phyloP scores from a whole-genome alignment of 2,797 vertebrate genomes.

The Sternarchorhynchus goeldii region DNA sequence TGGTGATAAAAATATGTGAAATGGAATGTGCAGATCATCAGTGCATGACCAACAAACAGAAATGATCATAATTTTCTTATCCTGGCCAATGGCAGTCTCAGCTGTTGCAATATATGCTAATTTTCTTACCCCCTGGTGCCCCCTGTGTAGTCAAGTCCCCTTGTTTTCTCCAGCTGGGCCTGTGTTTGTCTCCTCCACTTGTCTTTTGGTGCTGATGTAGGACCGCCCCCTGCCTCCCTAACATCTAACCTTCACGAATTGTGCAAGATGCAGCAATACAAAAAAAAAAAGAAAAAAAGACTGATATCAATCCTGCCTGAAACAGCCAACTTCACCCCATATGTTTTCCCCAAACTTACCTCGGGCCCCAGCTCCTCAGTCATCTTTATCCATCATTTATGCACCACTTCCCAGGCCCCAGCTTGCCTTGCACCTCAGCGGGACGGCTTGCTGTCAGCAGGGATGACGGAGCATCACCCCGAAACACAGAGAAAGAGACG shows the following conservation, averaged over 20 bases:
- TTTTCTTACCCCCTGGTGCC: slow-evolving; percentile 54
- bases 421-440: slow-evolving; percentile 35
- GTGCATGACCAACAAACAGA: slow-evolving; percentile 35
- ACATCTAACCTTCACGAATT: slow-evolving; percentile 28
- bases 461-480: slow-evolving; percentile 49
- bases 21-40: neutral
- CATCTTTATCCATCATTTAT: slow-evolving; percentile 60
- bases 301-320: slow-evolving; percentile 22
- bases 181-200: slow-evolving; percentile 16
- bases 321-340: slow-evolving; percentile 38
- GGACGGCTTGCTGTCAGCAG: slow-evolving; percentile 48
- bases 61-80: slow-evolving; percentile 55
- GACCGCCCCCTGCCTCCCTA: slow-evolving; percentile 14
- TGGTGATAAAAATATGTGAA: neutral
- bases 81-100: slow-evolving; percentile 46
- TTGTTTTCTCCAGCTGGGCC: slow-evolving; percentile 21
- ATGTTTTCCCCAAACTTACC: slow-evolving; percentile 41
- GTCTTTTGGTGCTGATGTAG: slow-evolving; percentile 36
- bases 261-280: slow-evolving; percentile 11
- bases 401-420: slow-evolving; percentile 42
- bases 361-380: slow-evolving; percentile 31
- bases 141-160: slow-evolving; percentile 23
- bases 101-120: slow-evolving; percentile 47
- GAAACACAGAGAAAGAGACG: slow-evolving; percentile 44
- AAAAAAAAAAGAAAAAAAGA: slow-evolving; percentile 5